These are phyloP conservation scores for Mustela nigripes DNA, from an alignment of 2,113 vertebrate species.

Conservation along the genomic window DNA sequence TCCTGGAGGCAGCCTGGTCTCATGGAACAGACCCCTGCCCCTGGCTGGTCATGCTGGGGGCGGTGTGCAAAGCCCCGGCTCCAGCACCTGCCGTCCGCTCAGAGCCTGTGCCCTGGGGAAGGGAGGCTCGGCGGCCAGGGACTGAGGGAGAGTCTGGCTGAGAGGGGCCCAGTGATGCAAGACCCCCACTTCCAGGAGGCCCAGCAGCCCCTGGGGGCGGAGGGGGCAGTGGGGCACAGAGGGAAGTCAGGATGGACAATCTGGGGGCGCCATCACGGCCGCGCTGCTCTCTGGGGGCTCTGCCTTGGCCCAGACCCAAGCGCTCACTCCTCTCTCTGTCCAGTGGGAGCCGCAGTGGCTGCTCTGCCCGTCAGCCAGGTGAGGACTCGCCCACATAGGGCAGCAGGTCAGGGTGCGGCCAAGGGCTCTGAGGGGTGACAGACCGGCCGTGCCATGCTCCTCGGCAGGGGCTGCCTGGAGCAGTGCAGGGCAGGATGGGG, in stretches of 20 bases:
- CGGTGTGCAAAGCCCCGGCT: background rate
- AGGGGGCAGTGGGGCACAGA: background rate
- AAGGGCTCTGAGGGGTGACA: background rate
- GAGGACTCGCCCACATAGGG: background rate
- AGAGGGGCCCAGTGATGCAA: no score
- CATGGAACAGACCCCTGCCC: background rate
- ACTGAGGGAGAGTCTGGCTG: background rate
- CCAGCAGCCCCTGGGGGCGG: background rate
- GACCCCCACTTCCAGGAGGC: background rate
- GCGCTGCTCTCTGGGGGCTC: background rate
- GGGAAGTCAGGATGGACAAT: background rate
- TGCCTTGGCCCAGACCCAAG: background rate
- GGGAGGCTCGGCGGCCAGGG: background rate
- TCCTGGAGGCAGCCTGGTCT: background rate
- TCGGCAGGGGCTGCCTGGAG: background rate
- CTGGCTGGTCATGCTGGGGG: background rate
- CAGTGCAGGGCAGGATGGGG: fast-evolving
- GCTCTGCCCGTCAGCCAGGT: background rate
- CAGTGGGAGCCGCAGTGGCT: background rate
- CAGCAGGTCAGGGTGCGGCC: background rate
- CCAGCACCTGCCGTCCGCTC: background rate
- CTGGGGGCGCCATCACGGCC: fast-evolving
- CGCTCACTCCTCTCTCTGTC: background rate
- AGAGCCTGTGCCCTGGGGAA: background rate
- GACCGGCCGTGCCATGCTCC: background rate